These are phyloP conservation scores for Heterohyrax brucei DNA, from an alignment of 2,797 vertebrate species.

Conservation along the genomic window DNA sequence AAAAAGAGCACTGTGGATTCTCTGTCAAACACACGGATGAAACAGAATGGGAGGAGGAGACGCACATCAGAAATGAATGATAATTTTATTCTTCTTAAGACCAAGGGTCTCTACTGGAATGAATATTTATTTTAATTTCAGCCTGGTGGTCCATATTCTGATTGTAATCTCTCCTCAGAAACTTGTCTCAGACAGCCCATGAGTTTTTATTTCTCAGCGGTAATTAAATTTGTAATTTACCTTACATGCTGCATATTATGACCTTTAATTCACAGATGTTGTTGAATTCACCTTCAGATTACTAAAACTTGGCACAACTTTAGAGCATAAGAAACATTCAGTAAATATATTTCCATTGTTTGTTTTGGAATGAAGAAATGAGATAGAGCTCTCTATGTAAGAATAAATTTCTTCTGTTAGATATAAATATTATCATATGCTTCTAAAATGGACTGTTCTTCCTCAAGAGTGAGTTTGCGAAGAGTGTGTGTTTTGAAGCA, in stretches of 20 bases:
- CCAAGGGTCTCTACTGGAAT: background rate
- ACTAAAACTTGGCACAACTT: background rate
- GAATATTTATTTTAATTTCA: conserved; percentile 29
- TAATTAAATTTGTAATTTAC: conserved; percentile 32
- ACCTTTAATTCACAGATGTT: background rate
- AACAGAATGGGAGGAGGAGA: background rate
- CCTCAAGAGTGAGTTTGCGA: background rate
- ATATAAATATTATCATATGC: background rate
- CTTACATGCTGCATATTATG: background rate
- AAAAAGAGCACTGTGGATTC: background rate
- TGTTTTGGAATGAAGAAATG: background rate
- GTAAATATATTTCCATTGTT: background rate
- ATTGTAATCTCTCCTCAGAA: background rate
- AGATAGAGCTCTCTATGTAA: background rate
- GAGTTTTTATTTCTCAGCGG: background rate
- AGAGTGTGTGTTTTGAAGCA: background rate
- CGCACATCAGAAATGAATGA: background rate
- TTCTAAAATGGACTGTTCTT: background rate
- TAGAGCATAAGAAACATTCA: background rate
- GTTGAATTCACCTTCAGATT: conserved; percentile 12
- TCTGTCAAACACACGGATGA: background rate
- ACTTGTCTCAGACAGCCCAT: background rate
- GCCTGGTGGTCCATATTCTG: background rate
- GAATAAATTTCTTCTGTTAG: background rate
- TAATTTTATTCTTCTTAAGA: background rate